Evolutionary conservation across 2,888 invertebrate species (phyloP), one percentile per base, ranked within the genome.

Genomic region (Drosophila neonasuta): DNA sequence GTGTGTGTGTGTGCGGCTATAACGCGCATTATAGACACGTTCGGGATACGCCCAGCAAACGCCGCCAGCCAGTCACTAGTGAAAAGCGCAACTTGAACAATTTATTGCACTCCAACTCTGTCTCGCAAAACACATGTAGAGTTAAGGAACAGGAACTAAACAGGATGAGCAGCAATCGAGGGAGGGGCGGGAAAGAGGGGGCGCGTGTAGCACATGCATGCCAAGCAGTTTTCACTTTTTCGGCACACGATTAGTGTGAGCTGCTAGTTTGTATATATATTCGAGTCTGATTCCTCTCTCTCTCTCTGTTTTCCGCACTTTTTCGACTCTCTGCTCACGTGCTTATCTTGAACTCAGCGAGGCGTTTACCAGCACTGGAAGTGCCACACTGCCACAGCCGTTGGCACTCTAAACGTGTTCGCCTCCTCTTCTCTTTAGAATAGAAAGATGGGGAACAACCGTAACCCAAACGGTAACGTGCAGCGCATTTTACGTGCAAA

Each of bases 11-110:
- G 39, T 56, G 58, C 51, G 36, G 74, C 55, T 74, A 71, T 71
- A 79, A 77, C 71, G 79, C 79, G 79, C 80, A 76, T 83, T 87
- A 87, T 87, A 81, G 87, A 87, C 86, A 84, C 87, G 84, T 76
- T 60, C 58, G 48, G 74, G 74, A 54, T 77, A 86, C 85, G 80
- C 87, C 87, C 86, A 65, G 54, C 11, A 61, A 48, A 48, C 48
- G 67, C 51, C 59, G 56, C 32, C 57, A 46, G 63, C 32, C 57
- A 46, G 63, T 56, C 45, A 34, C 50, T 65, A 68, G 64, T 72
- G 66, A 87, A 84, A 84, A 84, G 86, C 77, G 85, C 84, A 84
- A 86, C 82, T 84, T 86, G 84, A 79, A 74, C 66, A 81, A 87
- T 86, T 87, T 84, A 84, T 84, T 87, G 86, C 88, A 75, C 75